These are phyloP conservation scores for Phyllotis vaccarum DNA, from an alignment of 2,797 vertebrate genomes.

Conservation along the genomic window DNA sequence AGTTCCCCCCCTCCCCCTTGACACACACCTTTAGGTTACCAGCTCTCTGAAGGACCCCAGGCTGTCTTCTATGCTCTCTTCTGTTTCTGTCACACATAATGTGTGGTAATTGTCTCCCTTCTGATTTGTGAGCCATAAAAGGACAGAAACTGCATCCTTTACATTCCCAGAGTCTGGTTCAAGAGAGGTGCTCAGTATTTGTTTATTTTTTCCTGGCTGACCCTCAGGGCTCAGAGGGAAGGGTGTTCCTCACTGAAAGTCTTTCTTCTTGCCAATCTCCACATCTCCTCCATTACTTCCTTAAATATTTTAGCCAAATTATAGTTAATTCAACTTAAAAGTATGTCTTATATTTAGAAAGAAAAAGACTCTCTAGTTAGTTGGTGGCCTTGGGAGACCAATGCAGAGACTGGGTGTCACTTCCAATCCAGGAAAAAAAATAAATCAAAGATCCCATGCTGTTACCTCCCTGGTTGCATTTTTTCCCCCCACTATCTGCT, in stretches of 20 bases:
- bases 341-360: background rate
- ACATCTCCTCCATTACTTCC: slow-evolving; percentile 20
- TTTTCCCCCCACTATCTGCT: background rate
- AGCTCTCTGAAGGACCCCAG: background rate
- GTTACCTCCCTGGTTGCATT: slow-evolving; percentile 2
- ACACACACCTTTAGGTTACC: background rate
- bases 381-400: background rate
- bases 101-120: background rate
- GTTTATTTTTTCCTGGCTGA: background rate
- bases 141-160: background rate
- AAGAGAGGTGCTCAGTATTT: background rate
- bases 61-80: background rate
- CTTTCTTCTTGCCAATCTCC: background rate
- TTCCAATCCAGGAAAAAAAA: slow-evolving; percentile 21
- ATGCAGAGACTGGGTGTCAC: background rate
- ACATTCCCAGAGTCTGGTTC: background rate
- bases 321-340: slow-evolving; percentile 5
- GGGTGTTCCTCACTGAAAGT: background rate
- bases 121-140: background rate
- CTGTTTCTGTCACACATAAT: background rate
- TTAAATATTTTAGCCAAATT: slow-evolving; percentile 50
- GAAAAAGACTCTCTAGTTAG: background rate
- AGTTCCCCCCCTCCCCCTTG: too few species aligned
- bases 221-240: background rate
- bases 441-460: slow-evolving; percentile 1